These are phyloP conservation scores for Anthopleura sola DNA, from an alignment of 64 coral and sea anemone genomes.

Conservation along the genomic window DNA sequence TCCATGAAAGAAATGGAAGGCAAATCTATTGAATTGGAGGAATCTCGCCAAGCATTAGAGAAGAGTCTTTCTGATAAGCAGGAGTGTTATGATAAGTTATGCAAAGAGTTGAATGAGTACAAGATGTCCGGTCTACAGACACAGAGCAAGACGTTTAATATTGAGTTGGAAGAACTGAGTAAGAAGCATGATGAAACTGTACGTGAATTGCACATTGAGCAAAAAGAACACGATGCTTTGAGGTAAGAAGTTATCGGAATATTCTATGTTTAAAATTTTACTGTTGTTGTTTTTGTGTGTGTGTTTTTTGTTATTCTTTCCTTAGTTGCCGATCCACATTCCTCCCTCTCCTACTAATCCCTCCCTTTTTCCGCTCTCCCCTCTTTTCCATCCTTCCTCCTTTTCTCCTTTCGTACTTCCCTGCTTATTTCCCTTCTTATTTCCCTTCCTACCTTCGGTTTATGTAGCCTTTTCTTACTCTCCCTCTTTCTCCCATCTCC, in stretches of 20 bases:
- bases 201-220: constrained; percentile 27
- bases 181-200: constrained; percentile 11
- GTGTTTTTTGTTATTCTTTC: too few species aligned
- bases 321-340: neutral
- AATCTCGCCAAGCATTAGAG: neutral
- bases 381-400: too few species aligned
- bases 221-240: constrained; percentile 9
- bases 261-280: too few species aligned
- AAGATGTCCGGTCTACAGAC: neutral
- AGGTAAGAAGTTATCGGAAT: neutral
- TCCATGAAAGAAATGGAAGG: neutral
- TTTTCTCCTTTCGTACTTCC: too few species aligned
- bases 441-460: too few species aligned
- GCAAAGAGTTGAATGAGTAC: neutral
- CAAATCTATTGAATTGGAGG: neutral
- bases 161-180: constrained; percentile 31
- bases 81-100: constrained; percentile 4
- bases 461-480: too few species aligned
- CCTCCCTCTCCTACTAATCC: too few species aligned
- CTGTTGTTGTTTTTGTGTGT: too few species aligned
- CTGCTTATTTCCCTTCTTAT: too few species aligned
- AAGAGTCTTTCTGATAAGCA: neutral
- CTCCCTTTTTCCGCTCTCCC: too few species aligned
- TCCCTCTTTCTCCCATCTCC: too few species aligned
- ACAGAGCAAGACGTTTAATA: neutral